Evolutionary conservation across 2,797 vertebrate genomes (phyloP), one percentile per base, ranked within the genome.

Genomic region (Melanotaenia nigrans): DNA sequence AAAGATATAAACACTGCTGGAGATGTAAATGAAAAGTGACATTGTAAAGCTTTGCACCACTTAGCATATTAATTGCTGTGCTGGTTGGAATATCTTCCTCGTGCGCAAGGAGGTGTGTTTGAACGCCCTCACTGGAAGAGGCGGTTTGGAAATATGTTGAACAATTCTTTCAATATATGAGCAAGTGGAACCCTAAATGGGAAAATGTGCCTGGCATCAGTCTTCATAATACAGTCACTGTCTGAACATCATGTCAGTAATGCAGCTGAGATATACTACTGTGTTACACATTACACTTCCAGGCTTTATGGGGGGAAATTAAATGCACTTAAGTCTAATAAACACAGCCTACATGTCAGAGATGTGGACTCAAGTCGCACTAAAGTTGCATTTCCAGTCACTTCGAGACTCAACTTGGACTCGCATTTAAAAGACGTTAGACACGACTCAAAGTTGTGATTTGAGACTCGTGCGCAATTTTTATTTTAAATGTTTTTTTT

Each of bases 1-100:
- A 86, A 80, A 79, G 65, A 85, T 61, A 79, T 81, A 86, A 86
- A 84, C 76, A 73, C 62, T 2, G 42, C 61, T 11, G 68, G 71
- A 73, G 74, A 90, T 63, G 71, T 67, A 89, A 90, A 93, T 91
- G 79, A 91, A 92, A 93, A 86, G 85, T 92, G 90, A 86, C 90
- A 91, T 85, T 91, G 89, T 90, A 85, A 82, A 83, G 73, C 71
- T 88, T 76, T 71, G 71, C 70, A 70, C 80, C 80, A 88, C 86
- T 91, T 88, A 85, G 79, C 77, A 87, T 89, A 82, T 89, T 89
- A 86, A 91, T 90, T 88, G 81, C 79, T 25, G 78, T 75, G 47
- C 59, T 1, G 68, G 68, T 77, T 70, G 82, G 84, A 87, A 89
- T 65, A 83, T 78, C 77, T 78, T 77, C 77, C 64, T 24, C 1